Evolutionary conservation across 2,888 invertebrate species (phyloP), one percentile per base, ranked within the genome.

Genomic region (Neria commutata): DNA sequence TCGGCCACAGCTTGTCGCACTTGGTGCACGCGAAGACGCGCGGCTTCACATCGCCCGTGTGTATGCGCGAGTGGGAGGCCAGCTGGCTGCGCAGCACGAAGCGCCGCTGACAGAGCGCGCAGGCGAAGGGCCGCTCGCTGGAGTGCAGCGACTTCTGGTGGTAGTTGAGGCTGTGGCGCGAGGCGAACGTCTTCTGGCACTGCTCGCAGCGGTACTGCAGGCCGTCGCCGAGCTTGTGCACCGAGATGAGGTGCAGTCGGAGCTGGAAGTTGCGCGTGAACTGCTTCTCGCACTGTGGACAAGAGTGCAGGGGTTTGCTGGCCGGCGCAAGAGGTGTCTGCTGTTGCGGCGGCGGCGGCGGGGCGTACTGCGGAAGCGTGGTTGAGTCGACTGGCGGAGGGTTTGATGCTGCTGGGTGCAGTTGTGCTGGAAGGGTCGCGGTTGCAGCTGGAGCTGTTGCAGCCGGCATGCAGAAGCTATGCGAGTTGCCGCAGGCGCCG

Each of bases 191-290:
- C 42, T 76, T 77, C 3, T 62, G 54, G 56, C 77, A 77, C 29
- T 67, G 64, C 37, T 69, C 64, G 61, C 77, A 77, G 48, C 58
- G 64, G 51, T 76, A 77, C 3, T 69, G 69, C 54, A 72, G 51
- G 0, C 70, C 70, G 57, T 74, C 68, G 49, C 78, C 77, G 49
- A 75, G n/a, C 0, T 75, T 71, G 34, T 77, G 78, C 19, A 77
- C 71, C 8, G 77, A 74, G 37, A 69, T 73, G 62, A 77, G 62
- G 50, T 77, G 77, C 23, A 74, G 45, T 40, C 72, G 76, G 0
- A 77, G 53, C 34, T 77, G 77, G 52, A 77, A 77, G 40, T 77
- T 77, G 0, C 77, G 75, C 3, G 78, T 77, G 49, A 77, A 77
- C 47, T 77, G 76, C 59, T 77, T 77, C 17, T 75, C 76, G 24